Percentiles rank a stretch among this genome's conserved stretches.
Conservation (phyloP, 2,888 invertebrate genomes). For the Hypercompe scribonia region DNA sequence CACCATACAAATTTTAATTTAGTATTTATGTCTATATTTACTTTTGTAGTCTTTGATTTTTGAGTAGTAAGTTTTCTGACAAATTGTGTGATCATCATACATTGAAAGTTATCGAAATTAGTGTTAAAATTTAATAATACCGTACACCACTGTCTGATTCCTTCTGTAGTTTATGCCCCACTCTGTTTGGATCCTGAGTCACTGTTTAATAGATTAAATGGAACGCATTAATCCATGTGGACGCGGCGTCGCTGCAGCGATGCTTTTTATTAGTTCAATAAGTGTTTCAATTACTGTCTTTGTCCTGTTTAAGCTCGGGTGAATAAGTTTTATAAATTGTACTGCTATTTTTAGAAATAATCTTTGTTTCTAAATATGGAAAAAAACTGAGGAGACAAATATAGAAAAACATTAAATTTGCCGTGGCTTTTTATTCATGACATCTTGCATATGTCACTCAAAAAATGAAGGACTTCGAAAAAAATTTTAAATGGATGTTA, state of each 20-base stretch:
- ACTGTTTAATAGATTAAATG: constrained; percentile 81
- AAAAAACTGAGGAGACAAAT: background rate
- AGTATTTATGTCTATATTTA: background rate
- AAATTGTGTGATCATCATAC: background rate
- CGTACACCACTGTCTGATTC: background rate
- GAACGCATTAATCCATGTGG: constrained; percentile 77
- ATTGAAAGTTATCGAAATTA: background rate
- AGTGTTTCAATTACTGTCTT: constrained; percentile 77
- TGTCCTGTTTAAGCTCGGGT: constrained; percentile 55
- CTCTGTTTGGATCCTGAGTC: constrained; percentile 57
- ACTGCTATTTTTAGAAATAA: constrained; percentile 40
- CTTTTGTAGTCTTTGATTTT: background rate
- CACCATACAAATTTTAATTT: no score
- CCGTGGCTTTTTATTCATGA: background rate
- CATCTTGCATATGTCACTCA: background rate
- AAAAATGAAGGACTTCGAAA: background rate
- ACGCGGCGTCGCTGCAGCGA: constrained; percentile 57
- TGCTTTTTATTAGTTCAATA: constrained; percentile 76
- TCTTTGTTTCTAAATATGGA: constrained; percentile 23
- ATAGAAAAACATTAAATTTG: background rate
- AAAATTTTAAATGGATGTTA: background rate
- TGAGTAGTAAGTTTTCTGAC: background rate
- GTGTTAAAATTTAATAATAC: background rate
- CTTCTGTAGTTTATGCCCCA: background rate
- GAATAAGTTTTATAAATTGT: constrained; percentile 28